phyloP scores from a whole-genome alignment of 2,888 invertebrate species.

The Drosophila setosimentum region DNA sequence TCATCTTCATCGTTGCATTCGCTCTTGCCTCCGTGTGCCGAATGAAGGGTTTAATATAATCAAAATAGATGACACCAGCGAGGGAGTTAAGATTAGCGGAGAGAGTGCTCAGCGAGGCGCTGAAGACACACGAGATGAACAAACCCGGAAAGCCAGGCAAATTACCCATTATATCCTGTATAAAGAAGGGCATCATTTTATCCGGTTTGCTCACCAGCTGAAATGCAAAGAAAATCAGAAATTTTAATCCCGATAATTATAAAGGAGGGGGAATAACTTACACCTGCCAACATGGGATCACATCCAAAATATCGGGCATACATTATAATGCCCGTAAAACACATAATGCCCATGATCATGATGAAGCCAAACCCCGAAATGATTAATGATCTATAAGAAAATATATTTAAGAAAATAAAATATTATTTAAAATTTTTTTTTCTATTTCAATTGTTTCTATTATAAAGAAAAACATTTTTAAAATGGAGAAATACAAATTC shows the following conservation, averaged over 20 bases:
- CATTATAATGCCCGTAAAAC: conserved; percentile 87
- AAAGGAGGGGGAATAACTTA: conserved; percentile 44
- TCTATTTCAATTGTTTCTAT: too few species aligned
- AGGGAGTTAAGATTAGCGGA: conserved; percentile 87
- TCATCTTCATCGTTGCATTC: conserved; percentile 86
- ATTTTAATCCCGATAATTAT: background rate
- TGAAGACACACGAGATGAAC: conserved; percentile 88
- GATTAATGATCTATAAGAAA: conserved; percentile 85
- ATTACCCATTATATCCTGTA: conserved; percentile 86
- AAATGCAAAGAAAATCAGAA: background rate
- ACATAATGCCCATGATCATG: conserved; percentile 86
- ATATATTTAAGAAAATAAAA: too few species aligned
- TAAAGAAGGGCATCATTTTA: conserved; percentile 87
- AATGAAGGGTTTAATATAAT: conserved; percentile 86
- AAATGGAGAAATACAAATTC: too few species aligned
- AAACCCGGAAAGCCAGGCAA: conserved; percentile 87
- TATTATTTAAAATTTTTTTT: background rate
- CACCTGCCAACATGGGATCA: conserved; percentile 87
- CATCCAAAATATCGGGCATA: conserved; percentile 87
- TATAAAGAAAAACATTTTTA: too few species aligned
- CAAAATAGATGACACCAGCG: conserved; percentile 87
- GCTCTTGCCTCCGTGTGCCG: conserved; percentile 85
- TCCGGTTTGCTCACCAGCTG: conserved; percentile 84
- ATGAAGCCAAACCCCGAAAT: conserved; percentile 87
- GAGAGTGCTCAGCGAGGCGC: conserved; percentile 87